Evolutionary conservation across 2,113 vertebrate species (phyloP), one percentile per base, ranked within the genome.

Genomic region (Mirounga angustirostris): DNA sequence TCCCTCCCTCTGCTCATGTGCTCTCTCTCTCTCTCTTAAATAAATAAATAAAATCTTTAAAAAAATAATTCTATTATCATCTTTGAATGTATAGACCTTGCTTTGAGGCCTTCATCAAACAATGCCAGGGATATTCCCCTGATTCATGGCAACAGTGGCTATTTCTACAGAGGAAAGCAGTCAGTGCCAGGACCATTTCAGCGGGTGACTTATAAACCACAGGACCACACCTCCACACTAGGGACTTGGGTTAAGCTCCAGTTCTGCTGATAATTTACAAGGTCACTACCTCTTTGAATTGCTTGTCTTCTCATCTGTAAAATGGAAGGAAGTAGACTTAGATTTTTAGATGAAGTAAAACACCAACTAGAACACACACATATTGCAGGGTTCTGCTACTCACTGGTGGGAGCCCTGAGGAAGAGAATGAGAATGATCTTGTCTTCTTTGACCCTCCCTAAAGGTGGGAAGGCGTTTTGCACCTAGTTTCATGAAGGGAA

Each of bases 61-160:
- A 69, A 46, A 84, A 84, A 92, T 59, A 40, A 91, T 40, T 30
- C 30, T 56, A 52, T 86, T 59, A 12, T 58, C 59, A 73, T 67
- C 36, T 36, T 26, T 82, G 14, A 71, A 61, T 73, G 1, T 54
- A 19, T 69, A 30, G 58, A 91, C 65, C 15, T 97, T 81, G 4
- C 8, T 94, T 91, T 88, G 65, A 56, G 26, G 7, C 78, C 50
- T 86, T 74, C n/a, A 61, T 88, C 36, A 95, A 80, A 50, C 10
- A 82, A 18, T 67, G 36, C 9, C 50, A 86, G 6, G 1, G 28
- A 81, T 74, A 78, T 76, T 28, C 15, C 46, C 94, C 36, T 89
- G 52, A 86, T 92, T 97, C 91, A 58, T 67, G 52, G 40, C 96
- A 96, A 59, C 24, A 76, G 43, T 46, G n/a, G 36, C 65, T 97